phyloP scores from a whole-genome alignment of 2,113 vertebrate species.

The Nyctibius bracteatus region DNA sequence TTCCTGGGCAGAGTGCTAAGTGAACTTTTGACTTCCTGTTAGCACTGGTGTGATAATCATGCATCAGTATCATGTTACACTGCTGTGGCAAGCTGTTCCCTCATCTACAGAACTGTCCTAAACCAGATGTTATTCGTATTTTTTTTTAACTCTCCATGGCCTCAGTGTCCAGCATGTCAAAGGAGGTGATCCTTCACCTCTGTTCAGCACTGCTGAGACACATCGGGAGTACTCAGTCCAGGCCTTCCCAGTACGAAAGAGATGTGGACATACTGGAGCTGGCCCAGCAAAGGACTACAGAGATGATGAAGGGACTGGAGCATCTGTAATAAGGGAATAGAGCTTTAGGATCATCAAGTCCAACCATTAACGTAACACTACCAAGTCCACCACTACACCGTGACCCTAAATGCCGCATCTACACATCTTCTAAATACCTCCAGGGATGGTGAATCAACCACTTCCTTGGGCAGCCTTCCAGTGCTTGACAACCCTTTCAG shows the following conservation, averaged over 20 bases:
- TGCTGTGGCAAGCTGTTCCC: accelerated
- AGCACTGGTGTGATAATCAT: neutral
- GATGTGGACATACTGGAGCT: neutral
- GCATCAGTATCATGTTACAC: no score
- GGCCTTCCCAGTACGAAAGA: neutral
- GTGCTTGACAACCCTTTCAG: no score
- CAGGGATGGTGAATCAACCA: no score
- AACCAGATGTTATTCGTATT: neutral
- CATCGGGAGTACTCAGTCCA: neutral
- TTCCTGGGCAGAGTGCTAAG: neutral
- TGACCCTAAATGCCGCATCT: no score
- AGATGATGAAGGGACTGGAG: neutral
- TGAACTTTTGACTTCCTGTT: neutral
- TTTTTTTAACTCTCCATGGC: neutral
- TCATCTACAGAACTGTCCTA: neutral
- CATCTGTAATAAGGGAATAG: neutral
- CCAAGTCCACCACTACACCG: no score
- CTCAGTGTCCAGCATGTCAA: neutral
- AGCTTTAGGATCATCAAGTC: no score
- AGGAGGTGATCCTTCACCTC: neutral
- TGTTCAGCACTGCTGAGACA: neutral
- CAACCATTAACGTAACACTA: no score
- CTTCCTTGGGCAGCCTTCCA: no score
- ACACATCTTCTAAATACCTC: no score
- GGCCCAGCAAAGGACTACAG: neutral